These are phyloP conservation scores for Geotria australis DNA, from an alignment of 2,797 vertebrate species.

Conservation along the genomic window DNA sequence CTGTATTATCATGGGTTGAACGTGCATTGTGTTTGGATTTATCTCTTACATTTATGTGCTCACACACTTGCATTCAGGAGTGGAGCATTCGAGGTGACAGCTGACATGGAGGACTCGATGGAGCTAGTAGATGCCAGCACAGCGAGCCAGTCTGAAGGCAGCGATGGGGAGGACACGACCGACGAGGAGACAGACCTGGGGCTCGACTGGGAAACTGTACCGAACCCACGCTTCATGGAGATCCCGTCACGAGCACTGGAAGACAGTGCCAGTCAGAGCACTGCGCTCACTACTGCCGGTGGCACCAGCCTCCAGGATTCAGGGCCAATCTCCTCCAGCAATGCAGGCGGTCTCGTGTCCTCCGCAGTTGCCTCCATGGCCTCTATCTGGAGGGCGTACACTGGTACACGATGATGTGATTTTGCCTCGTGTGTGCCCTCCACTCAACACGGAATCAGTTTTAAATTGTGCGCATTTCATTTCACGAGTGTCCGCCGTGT, in stretches of 20 bases:
- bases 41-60: no score
- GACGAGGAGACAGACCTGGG: constrained; percentile 87
- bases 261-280: constrained; percentile 50
- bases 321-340: constrained; percentile 10
- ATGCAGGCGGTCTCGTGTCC: constrained; percentile 73
- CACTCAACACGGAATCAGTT: no score
- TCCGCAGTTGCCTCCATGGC: constrained; percentile 75
- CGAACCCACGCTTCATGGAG: constrained; percentile 75
- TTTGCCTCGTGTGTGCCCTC: no score
- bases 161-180: constrained; percentile 37
- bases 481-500: no score
- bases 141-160: constrained; percentile 39
- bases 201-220: constrained; percentile 91
- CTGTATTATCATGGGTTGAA: no score
- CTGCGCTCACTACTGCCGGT: constrained; percentile 37
- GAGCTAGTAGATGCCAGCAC: constrained; percentile 70
- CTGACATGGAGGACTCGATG: constrained; percentile 79
- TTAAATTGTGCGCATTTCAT: no score
- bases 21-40: no score
- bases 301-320: constrained; percentile 6
- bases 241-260: constrained; percentile 81
- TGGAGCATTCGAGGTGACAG: constrained; percentile 59
- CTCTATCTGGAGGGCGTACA: constrained; percentile 73
- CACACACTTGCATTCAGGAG: constrained; percentile 19
- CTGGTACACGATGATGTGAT: constrained; percentile 39